Base-by-base conservation (phyloP, 2,797 vertebrate species). In the Arnoldichthys spilopterus region DNA sequence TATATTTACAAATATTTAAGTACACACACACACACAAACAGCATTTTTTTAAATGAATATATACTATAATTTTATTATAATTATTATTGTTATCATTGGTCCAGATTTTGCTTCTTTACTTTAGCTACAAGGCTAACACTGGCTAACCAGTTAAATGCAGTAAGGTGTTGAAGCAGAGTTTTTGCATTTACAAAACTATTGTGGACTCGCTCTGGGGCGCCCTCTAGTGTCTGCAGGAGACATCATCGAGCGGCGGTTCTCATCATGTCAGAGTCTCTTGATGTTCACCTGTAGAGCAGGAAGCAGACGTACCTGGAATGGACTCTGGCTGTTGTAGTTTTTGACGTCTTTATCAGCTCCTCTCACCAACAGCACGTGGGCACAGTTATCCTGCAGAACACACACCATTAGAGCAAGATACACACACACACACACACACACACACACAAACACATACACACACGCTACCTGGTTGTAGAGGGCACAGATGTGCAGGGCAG, bases 271-370 rank as follows among this genome's bases (percentile, higher is more conserved):
- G 26, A 30, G 2, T 54, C 20, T 54, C 18, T 4, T 6, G n/a
- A 7, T n/a, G 53, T 54, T 6, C 45, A 47, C 6, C 53, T 54
- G n/a, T 18, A 61, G 5, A 61, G 58, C 28, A 7, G 3, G 16
- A 30, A 11, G 22, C n/a, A 26, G 18, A 13, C 2, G 0, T 94
- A 98, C 97, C 96, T 99, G 97, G 86, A 98, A 97, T 0, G 97
- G 94, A 78, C 94, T 96, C 87, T 98, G 97, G 91, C 94, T 97
- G 92, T 97, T 98, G 92, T 95, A 97, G 87, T 99, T 99, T 89
- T 97, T 97, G 32, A 98, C 89, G 74, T 99, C 97, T 53, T 98
- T 99, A 79, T 96, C 92, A 13, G 95, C 95, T 72, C 97, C 97
- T 0, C 97, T 93, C 24, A 97, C 95, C 0, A 99, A 94, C 85